Base-by-base conservation (phyloP, 2,888 invertebrate genomes). In the Rhyacophila evoluta region DNA sequence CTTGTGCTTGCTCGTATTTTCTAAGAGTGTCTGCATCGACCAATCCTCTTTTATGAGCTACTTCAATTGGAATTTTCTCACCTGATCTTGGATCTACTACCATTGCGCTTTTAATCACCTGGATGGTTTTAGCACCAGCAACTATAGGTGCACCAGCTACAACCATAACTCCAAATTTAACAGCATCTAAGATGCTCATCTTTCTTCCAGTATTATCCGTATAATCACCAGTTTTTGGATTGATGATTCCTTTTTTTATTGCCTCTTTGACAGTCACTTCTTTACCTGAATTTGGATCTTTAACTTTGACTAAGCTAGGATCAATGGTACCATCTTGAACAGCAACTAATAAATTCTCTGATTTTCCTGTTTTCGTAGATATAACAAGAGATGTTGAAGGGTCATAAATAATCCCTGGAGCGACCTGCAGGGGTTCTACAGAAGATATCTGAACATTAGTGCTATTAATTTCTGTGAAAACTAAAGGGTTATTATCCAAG, bases 61-160 rank as follows among this genome's bases (percentile, higher is more conserved):
- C 93, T 86, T 95, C 94, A 83, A 95, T 91, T 0, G 95, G 94
- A 83, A 96, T 89, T 84, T 93, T 92, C 85, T 95, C 93, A 1
- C 95, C 96, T 0, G 95, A 94, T 83, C 91, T 92, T 0, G 97
- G 96, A 86, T 97, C 96, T 76, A 92, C 88, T 11, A 94, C 92
- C 89, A 94, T 92, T 2, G 91, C 89, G 82, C 85, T 89, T 83
- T 89, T 91, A 2, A 94, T 91, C 0, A 93, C 91, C 85, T 94
- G 92, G 76, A 94, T 90, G 0, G 93, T 91, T 83, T 93, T 92
- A 78, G 93, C 92, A 0, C 93, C 92, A 3, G 93, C 94, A 3
- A 94, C 91, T 85, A 95, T 86, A 0, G 96, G 95, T 6, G 94
- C 92, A 55, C 95, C 96, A 71, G 93, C 86, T 8, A 96, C 94